These are phyloP conservation scores for Lerista edwardsae DNA, from an alignment of 2,797 vertebrate genomes.

Conservation along the genomic window DNA sequence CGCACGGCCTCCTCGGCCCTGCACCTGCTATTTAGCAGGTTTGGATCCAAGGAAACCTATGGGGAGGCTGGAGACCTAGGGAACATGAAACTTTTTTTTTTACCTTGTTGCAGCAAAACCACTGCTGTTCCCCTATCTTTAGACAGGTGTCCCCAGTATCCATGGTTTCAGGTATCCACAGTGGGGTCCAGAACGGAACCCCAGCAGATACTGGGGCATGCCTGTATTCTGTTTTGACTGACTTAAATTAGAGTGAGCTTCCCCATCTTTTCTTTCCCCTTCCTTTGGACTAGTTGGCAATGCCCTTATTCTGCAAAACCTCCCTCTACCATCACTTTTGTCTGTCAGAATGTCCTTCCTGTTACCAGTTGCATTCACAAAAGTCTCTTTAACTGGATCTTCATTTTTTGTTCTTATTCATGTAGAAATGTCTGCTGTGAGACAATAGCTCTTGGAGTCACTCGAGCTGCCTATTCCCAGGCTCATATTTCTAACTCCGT, in stretches of 20 bases:
- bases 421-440: slow-evolving; percentile 10
- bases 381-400: slow-evolving; percentile 22
- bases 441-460: slow-evolving; percentile 21
- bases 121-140: no score
- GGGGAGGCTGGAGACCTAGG: no score
- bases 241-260: rapidly evolving
- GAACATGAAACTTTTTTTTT: no score
- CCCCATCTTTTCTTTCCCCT: not conserved
- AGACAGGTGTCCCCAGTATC: no score
- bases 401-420: slow-evolving; percentile 10
- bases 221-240: not conserved
- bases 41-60: no score
- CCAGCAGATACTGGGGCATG: no score
- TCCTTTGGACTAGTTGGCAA: not conserved
- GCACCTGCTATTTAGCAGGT: no score
- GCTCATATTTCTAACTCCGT: not conserved
- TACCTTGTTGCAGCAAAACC: no score
- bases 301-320: not conserved
- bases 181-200: no score
- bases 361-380: not conserved
- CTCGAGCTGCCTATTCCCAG: not conserved
- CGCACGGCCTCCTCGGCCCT: no score
- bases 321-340: not conserved
- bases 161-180: no score
- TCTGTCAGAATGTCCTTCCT: rapidly evolving